Evolutionary conservation across 2,113 vertebrate genomes (phyloP), one percentile per base, ranked within the genome.

Genomic region (Leucopternis melanops): DNA sequence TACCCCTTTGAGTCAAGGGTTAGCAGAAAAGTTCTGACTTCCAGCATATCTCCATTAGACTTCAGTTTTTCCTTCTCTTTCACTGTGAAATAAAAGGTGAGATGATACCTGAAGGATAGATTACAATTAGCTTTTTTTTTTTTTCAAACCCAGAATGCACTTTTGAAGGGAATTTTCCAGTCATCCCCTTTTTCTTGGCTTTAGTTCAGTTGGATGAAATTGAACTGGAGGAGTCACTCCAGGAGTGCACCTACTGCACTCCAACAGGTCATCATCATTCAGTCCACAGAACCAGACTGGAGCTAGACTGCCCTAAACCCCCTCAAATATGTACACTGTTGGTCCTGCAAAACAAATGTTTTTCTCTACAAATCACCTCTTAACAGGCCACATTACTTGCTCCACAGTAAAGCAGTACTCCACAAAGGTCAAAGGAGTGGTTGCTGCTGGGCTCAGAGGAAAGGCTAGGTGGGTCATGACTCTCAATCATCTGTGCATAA

Each of bases 391-490:
- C 5, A 20, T 23, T 49, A 36, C 32, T 75, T 62, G 11, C 6
- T 80, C 26, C 18, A 17, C 9, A 17, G 8, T 9, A 58, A 61
- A 86, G 16, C 3, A 65, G 19, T 34, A 59, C 8, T 61, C 34
- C 34, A 44, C 38, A 63, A 49, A 61, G 18, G 31, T 77, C 15
- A 61, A 52, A 90, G 42, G 11, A 59, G 5, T 2, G 0, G 26
- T 52, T 90, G 23, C 20, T 83, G 17, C 18, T 0, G 0, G 25
- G 17, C 0, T 2, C 32, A 58, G 16, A 63, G 47, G 42, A 84
- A 88, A 66, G 32, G 19, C 74, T 80, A 79, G 13, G 26, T 42
- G 50, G 19, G 44, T 73, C 38, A 42, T n/a, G n/a, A 49, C 19
- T 55, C 26, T 70, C 27, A 81, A 0, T 79, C 31, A 42, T 23